Evolutionary conservation across 1,140 invertebrate species (phyloP).

Genomic region (Drosophila rhopaloa): DNA sequence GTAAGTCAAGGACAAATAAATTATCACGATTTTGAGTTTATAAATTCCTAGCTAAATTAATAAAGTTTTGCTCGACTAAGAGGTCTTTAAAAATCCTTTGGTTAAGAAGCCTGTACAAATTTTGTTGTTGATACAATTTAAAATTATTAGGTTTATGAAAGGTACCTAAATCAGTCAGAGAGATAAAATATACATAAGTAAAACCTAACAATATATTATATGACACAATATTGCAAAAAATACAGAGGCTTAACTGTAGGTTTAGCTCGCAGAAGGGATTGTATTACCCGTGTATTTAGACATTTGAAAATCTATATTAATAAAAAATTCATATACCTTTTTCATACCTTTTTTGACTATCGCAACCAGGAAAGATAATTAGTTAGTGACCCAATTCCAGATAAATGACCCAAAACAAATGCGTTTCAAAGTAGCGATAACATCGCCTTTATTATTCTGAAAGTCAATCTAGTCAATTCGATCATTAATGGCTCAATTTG

Average conservation of each 20-base stretch:
- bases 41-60: too few species aligned
- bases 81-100: too few species aligned
- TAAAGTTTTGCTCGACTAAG: too few species aligned
- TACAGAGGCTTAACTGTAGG: neutral
- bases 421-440: neutral
- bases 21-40: neutral
- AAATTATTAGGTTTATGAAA: too few species aligned
- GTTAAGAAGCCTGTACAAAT: too few species aligned
- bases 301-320: neutral
- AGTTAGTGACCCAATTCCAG: constrained; percentile 2
- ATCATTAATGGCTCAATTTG: neutral
- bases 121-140: too few species aligned
- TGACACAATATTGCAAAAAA: neutral
- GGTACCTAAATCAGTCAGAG: too few species aligned
- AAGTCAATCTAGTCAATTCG: neutral
- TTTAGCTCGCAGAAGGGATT: neutral
- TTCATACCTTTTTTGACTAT: too few species aligned
- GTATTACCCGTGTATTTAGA: neutral
- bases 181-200: too few species aligned
- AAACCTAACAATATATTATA: too few species aligned
- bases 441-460: neutral
- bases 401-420: neutral
- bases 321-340: constrained; percentile 2
- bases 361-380: neutral
- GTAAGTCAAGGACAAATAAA: constrained; percentile 85